A percentile compares a stretch with the other conserved stretches of the same genome.
Conservation (phyloP, 2,888 invertebrate genomes). For the Hoplodrina blanda region DNA sequence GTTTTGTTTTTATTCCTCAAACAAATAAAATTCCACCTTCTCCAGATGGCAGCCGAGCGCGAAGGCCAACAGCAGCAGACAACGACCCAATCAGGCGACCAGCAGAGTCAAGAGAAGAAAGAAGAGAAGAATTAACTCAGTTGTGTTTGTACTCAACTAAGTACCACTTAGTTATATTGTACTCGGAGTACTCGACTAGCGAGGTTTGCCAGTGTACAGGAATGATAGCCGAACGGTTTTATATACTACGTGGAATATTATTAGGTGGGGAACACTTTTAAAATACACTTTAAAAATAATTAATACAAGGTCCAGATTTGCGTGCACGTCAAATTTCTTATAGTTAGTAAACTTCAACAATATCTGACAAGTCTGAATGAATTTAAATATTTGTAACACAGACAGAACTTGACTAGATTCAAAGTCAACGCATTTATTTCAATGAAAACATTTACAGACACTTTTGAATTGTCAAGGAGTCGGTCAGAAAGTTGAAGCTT, state of each 20-base stretch:
- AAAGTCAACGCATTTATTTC: too few relatives aligned
- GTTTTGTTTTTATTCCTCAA: too few relatives aligned
- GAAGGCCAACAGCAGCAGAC: constrained; percentile 77
- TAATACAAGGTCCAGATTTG: too few relatives aligned
- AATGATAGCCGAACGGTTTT: constrained; percentile 4
- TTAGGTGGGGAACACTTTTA: constrained; percentile 14
- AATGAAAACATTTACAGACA: too few relatives aligned
- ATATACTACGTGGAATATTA: constrained; percentile 13
- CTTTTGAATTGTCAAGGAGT: too few relatives aligned
- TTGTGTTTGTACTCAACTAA: constrained; percentile 35
- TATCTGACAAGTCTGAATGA: too few relatives aligned
- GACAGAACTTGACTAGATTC: too few relatives aligned
- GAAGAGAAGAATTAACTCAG: constrained; percentile 80
- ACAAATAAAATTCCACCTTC: constrained; percentile 1
- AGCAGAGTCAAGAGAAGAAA: constrained; percentile 80
- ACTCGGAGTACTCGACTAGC: constrained; percentile 27
- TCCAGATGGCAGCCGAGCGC: constrained; percentile 87
- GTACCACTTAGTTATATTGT: constrained; percentile 41
- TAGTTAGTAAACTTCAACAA: too few relatives aligned
- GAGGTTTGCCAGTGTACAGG: constrained; percentile 37
- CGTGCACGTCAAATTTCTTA: too few relatives aligned
- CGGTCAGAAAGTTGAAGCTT: too few relatives aligned
- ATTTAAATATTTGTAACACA: too few relatives aligned
- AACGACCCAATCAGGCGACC: constrained; percentile 71
- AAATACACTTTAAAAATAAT: neutral